A percentile compares a stretch with the other conserved stretches of the same genome.
phyloP scores from a whole-genome alignment of 2,113 vertebrate genomes.

The Austrofundulus limnaeus region DNA sequence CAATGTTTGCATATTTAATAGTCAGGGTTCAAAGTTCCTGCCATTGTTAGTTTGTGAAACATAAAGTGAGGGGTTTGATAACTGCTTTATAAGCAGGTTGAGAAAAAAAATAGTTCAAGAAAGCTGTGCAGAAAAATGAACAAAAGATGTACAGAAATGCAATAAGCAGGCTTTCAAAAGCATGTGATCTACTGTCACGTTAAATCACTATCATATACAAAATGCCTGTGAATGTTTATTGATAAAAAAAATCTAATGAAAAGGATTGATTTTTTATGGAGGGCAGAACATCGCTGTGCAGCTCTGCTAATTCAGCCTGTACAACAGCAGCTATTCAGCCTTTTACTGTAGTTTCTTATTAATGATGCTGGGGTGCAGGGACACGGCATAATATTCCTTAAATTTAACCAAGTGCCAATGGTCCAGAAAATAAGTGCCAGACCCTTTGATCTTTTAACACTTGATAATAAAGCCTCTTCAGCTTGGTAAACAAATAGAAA shows the following conservation, averaged over 20 bases:
- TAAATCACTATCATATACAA: neutral
- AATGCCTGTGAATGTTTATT: neutral
- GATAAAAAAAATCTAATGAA: neutral
- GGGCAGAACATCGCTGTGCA: too few relatives aligned
- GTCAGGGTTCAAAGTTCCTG: neutral
- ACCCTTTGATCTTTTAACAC: neutral
- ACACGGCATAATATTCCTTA: neutral
- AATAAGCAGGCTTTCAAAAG: neutral
- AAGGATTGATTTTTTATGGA: neutral
- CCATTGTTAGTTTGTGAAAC: neutral
- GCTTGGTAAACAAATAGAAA: conserved; percentile 29
- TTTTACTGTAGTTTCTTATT: neutral
- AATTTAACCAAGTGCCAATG: conserved; percentile 11
- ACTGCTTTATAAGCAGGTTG: neutral
- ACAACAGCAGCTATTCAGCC: neutral
- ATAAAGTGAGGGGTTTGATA: neutral
- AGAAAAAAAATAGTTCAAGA: neutral
- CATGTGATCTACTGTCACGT: too few relatives aligned
- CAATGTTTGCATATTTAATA: neutral
- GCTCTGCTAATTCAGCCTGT: too few relatives aligned
- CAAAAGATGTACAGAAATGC: neutral
- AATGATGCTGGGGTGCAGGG: neutral
- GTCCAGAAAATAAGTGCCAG: conserved; percentile 1
- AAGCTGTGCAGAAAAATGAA: neutral
- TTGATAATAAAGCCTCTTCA: conserved; percentile 11